Base-by-base conservation (phyloP, 1,140 invertebrate species). In the Apocrypta bakeri region DNA sequence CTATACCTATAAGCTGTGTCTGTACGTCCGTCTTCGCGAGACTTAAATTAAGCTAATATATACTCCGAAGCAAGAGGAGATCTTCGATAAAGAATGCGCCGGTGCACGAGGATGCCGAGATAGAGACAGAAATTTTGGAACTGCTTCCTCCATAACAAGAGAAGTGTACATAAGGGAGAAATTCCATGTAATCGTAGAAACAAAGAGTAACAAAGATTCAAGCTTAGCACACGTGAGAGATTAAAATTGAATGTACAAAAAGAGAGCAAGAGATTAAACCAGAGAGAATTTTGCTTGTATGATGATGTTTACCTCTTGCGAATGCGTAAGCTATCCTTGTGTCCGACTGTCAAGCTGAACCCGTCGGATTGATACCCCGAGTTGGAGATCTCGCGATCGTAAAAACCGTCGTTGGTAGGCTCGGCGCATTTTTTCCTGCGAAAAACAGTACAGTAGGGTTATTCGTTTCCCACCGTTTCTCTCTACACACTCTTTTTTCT, bases 401-500 rank as follows among this genome's bases (percentile, higher is more conserved):
- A 74, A 74, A 74, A 74, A 56, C 27, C 72, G 72, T 48, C 42
- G 72, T 29, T 25, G 72, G 72, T 8, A 24, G 72, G 40, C 42
- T 74, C 25, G 72, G 72, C n/a, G 72, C 40, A 56, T 74, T 74
- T 56, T 74, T 42, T 27, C 72, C 72, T 74, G 72, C 72, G 42
- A 42, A 74, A 56, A 74, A 72, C 21, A 33, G 27, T 24, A 11
- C 64, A 27, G 7, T 29, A 0, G 9, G 27, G 4, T 64, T 27
- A 27, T 64, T 14, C 25, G 2, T 27, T 24, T 64, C 63, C 63
- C 63, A 4, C 12, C 56, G 4, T 63, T 21, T 21, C 56, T 63
- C 56, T 11, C 63, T 6, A 1, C 25, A 9, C 33, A 37, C 33
- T 37, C 33, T 9, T 37, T 37, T 37, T 37, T 37, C 33, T 37